Base-by-base conservation (phyloP, 1,140 invertebrate species). In the Paracyclopina nana region DNA sequence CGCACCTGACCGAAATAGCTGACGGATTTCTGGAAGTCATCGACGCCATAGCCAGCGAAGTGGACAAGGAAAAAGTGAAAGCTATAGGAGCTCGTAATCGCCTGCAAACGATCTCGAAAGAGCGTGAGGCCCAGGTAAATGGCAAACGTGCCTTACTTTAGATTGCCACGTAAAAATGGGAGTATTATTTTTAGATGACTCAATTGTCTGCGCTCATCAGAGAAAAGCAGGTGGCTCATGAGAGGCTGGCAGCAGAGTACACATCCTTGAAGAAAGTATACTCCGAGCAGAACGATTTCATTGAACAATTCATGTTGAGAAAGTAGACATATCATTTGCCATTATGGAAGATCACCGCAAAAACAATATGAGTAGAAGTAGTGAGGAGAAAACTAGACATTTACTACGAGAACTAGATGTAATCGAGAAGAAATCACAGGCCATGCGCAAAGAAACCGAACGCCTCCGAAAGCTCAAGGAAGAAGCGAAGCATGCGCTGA, bases 281-380 rank as follows among this genome's bases (percentile, higher is more conserved):
- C 20, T 14, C 14, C 16, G 26, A 18, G 31, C 48, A 50, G 40
- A n/a, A 50, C 4, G 48, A 50, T 4, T 50, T 50, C 29, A 50
- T 50, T 9, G 48, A 50, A 14, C 48, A 50, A 38, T 50, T 50
- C 14, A 50, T 50, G 14, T 31, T 50, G 16, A 28, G 40, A n/a
- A 50, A 50, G 22, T 50, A 50, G 22, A 50, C 2, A 46, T n/a
- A 38, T 8, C 14, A 14, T 9, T 14, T 9, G 29, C 9, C 14
- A 38, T 3, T 8, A 38, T 3, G 20, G 20, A 38, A 20, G 20
- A 38, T 2, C 3, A 38, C 20, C n/a, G n/a, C n/a, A n/a, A n/a
- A n/a, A n/a, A 20, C 20, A 38, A 5, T 38, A n/a, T 20, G 34
- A 38, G 3, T 20, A 20, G 34, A 16, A n/a, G 5, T 38, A 16